A percentile compares a stretch with the other conserved stretches of the same genome.
These are phyloP conservation scores for Macaca mulatta DNA, from an alignment of 2,113 vertebrate genomes.

Conservation along the genomic window DNA sequence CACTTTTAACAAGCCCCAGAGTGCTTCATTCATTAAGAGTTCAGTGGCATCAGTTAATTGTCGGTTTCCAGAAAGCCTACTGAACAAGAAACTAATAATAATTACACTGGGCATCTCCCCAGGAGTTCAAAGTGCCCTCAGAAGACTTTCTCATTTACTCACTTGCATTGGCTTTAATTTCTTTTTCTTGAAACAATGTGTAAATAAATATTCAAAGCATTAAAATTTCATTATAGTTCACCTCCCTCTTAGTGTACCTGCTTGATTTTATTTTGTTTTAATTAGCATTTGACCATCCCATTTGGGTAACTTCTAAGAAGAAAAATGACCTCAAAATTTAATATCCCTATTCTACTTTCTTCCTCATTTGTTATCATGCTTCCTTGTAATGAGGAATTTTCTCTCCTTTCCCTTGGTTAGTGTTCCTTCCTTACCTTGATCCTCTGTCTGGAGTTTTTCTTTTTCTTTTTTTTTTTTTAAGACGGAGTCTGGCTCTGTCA, in stretches of 20 bases:
- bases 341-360: background rate
- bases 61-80: slow-evolving; percentile 29
- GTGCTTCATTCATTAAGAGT: slow-evolving; percentile 57
- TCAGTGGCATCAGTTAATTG: slow-evolving; percentile 21
- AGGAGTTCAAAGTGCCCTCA: background rate
- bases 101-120: background rate
- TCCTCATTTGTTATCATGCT: background rate
- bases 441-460: background rate
- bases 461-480: no score
- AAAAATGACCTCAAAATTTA: background rate
- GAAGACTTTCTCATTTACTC: background rate
- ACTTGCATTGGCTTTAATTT: background rate
- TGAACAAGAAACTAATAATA: background rate
- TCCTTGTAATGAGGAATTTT: background rate
- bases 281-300: background rate
- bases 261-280: background rate
- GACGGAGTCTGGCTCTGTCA: no score
- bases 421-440: background rate
- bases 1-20: slow-evolving; percentile 66
- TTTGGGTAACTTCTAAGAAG: background rate
- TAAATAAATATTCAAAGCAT: background rate
- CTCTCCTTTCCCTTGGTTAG: background rate
- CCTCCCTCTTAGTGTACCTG: background rate
- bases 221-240: background rate
- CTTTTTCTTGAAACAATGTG: background rate